Evolutionary conservation across 2,888 invertebrate genomes (phyloP), one percentile per base, ranked within the genome.

Genomic region (Tinea trinotella): DNA sequence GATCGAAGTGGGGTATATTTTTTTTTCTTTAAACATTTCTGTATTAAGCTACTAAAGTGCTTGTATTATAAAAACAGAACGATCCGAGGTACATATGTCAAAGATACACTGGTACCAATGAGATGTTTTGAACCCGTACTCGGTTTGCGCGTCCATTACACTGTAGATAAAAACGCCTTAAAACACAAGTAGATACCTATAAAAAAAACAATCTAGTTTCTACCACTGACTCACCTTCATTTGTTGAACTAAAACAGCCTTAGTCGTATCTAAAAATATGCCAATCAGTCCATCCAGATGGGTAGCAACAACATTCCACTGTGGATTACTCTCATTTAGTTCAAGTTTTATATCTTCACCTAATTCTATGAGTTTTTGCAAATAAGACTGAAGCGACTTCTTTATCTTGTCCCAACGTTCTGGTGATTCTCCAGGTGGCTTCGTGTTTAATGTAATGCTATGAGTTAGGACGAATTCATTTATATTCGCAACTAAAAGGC

Each of bases 221-320:
- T 30, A n/a, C n/a, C n/a, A n/a, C n/a, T n/a, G n/a, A 57, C 62
- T 64, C 68, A 89, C 89, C 85, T 88, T 88, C 74, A 88, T 87
- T 64, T 89, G 88, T 60, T 87, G 85, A 13, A 87, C 84, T 36
- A 90, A 69, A 9, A 89, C 87, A 50, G 84, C 86, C 61, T 89
- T 88, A 0, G 89, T 88, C 0, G 89, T 87, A 64, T 87, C 87
- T 60, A 88, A 72, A 66, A 89, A 90, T 36, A 88, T 86, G 20
- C 78, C 84, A 30, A 88, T 84, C 55, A 90, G 63, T 0, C 81
- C 76, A n/a, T 86, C 83, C 56, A 89, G 61, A 69, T 79, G 87
- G 58, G 73, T 83, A 60, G 63, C 63, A 2, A 78, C 78, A 49
- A 86, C 59, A 34, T 57, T 66, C 79, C 82, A 81, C 54, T 86